These are phyloP conservation scores for Megaceryle alcyon DNA, from an alignment of 2,797 vertebrate genomes.

Conservation along the genomic window DNA sequence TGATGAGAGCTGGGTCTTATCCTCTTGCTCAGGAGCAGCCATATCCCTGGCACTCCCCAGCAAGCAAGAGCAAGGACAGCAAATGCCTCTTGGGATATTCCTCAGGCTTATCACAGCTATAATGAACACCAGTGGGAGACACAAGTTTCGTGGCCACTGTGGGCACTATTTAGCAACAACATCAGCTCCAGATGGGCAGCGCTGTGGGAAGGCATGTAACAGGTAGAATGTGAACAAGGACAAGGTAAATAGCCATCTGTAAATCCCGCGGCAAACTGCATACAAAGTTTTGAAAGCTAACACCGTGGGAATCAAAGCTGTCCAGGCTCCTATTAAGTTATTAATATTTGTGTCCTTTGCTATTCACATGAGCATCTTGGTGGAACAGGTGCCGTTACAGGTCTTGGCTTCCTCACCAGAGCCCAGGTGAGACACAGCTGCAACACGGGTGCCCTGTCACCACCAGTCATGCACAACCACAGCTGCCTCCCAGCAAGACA, in stretches of 20 bases:
- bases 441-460: neutral
- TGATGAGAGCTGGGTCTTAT: neutral
- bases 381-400: accelerated
- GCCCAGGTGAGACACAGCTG: accelerated
- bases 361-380: accelerated
- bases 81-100: neutral
- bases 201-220: neutral
- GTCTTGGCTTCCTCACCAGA: neutral
- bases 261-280: neutral
- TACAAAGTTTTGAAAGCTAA: neutral
- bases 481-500: neutral
- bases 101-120: neutral
- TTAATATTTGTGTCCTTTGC: neutral
- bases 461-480: accelerated
- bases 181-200: neutral
- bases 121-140: neutral
- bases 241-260: neutral
- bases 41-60: neutral
- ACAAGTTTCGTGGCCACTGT: neutral
- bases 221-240: neutral
- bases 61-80: neutral
- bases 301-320: neutral
- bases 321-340: neutral
- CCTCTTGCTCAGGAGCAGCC: neutral
- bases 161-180: neutral